Base-by-base conservation (phyloP, 1,140 invertebrate species). In the Diorhabda carinulata region DNA sequence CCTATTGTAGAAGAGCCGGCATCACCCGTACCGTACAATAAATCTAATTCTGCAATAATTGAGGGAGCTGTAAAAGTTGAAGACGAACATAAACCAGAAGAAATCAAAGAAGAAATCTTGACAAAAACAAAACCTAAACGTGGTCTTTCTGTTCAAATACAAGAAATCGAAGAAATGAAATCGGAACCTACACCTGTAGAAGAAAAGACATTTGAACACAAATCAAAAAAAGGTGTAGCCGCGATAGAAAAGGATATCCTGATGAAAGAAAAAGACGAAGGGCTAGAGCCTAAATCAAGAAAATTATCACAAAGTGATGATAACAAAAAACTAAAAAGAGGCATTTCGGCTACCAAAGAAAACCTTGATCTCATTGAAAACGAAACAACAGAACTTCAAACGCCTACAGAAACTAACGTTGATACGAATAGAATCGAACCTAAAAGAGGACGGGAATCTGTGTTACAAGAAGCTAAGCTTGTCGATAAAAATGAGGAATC, bases 11-110 rank as follows among this genome's bases (percentile, higher is more conserved):
- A 78, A 68, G 77, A 78, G 70, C 77, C 77, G 3, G 3, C 60
- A 5, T 75, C 72, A 8, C 75, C 75, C 59, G 40, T 72, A 81
- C 75, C 80, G 77, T 69, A 81, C 80, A 68, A 84, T 81, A 70
- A 81, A 83, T 68, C 82, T 82, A 74, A 81, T n/a, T 70, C 69
- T 42, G 64, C 72, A 60, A 67, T 69, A 42, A 69, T 69, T 9
- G 74, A 75, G 70, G 76, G 76, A 61, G 69, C 68, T 3, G 73
- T 74, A 64, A 64, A 72, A 10, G 61, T 74, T 5, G 71, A 77
- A 56, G 71, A 76, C 45, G 47, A 60, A 43, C 60, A 61, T 9
- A 67, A 71, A 68, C 57, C 67, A 4, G 70, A 73, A 70, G 61
- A 58, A 40, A 62, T 71, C 4, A 52, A 44, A 7, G 52, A 66